These are phyloP conservation scores for Sarotherodon lohbergeri DNA, from an alignment of 2,113 vertebrate genomes.

Conservation along the genomic window DNA sequence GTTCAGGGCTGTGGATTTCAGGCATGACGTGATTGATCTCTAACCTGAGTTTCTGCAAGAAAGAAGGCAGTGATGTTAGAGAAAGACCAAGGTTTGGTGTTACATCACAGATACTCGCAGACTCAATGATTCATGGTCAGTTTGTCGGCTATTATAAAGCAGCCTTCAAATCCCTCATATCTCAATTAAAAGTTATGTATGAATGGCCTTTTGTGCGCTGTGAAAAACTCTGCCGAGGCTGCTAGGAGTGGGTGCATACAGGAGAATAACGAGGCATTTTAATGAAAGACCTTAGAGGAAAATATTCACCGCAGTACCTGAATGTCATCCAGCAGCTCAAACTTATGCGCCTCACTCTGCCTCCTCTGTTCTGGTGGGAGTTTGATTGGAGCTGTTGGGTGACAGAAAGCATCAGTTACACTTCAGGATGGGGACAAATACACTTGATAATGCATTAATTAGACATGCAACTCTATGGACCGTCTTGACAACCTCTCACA, in stretches of 20 bases:
- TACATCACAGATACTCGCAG: neutral
- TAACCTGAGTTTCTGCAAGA: conserved; percentile 78
- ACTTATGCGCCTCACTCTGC: conserved; percentile 65
- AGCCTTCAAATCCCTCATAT: neutral
- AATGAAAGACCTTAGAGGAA: neutral
- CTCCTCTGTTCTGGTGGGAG: conserved; percentile 55
- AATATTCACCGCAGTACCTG: conserved; percentile 66
- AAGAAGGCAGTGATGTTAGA: neutral
- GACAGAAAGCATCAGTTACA: neutral
- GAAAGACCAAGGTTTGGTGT: neutral
- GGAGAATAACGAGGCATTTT: neutral
- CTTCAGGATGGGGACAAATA: neutral
- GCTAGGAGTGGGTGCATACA: neutral
- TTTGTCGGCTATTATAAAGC: neutral
- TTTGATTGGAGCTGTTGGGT: conserved; percentile 59
- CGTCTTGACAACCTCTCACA: neutral
- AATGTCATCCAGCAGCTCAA: conserved; percentile 79
- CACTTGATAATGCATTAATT: neutral
- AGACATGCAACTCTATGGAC: neutral
- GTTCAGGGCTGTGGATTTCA: conserved; percentile 74
- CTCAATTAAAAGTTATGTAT: neutral
- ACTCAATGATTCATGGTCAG: neutral
- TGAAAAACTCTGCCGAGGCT: neutral
- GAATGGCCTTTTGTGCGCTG: neutral
- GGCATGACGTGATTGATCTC: conserved; percentile 75